These are phyloP conservation scores for Oithona nana DNA, from an alignment of 2,888 invertebrate genomes.

Conservation along the genomic window DNA sequence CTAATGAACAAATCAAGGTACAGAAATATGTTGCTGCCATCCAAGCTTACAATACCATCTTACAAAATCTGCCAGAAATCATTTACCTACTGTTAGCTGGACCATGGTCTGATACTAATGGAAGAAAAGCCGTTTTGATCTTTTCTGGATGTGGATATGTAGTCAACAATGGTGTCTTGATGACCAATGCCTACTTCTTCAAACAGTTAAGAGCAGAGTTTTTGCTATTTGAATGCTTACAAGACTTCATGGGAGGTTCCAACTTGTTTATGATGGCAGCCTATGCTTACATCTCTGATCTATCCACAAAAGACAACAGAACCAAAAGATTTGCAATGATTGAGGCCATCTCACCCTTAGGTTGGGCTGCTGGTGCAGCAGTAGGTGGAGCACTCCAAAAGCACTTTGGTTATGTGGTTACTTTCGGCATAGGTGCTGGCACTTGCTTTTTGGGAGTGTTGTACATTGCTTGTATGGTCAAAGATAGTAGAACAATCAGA, in stretches of 20 bases:
- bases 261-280: constrained; percentile 12
- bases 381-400: too few species aligned
- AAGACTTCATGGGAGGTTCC: constrained; percentile 15
- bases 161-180: constrained; percentile 16
- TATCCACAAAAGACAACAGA: constrained; percentile 6
- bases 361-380: neutral
- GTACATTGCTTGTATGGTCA: too few species aligned
- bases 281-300: constrained; percentile 15
- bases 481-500: too few species aligned
- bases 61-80: constrained; percentile 12
- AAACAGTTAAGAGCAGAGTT: constrained; percentile 15
- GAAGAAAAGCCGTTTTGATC: constrained; percentile 3
- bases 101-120: constrained; percentile 15
- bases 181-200: constrained; percentile 11
- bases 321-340: constrained; percentile 13
- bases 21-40: constrained; percentile 13
- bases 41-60: constrained; percentile 16
- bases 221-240: constrained; percentile 16
- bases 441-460: too few species aligned
- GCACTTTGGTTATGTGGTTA: too few species aligned
- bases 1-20: constrained; percentile 1
- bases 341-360: constrained; percentile 14
- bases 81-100: constrained; percentile 16
- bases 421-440: too few species aligned
- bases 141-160: constrained; percentile 11